Conservation (phyloP, 2,113 vertebrate species). For the Gymnobelideus leadbeateri region DNA sequence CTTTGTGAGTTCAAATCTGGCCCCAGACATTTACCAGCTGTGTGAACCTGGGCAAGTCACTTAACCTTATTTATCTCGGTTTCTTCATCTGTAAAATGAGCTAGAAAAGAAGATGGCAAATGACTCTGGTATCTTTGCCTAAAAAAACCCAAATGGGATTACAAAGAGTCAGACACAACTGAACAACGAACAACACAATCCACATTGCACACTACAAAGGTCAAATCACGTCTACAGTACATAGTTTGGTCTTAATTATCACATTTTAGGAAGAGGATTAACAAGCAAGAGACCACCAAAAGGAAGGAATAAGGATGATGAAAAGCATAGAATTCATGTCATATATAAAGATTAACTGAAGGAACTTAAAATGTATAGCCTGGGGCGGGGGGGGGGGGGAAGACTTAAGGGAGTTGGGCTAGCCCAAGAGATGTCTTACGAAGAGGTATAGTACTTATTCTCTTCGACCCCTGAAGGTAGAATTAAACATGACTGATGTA, state of each 20-base stretch:
- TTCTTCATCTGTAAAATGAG: too few relatives aligned
- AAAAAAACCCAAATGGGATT: too few relatives aligned
- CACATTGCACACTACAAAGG: neutral
- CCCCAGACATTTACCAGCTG: too few relatives aligned
- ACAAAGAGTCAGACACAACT: too few relatives aligned
- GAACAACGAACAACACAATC: neutral
- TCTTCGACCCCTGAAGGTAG: neutral
- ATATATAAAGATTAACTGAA: neutral
- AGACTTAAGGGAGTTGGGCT: neutral
- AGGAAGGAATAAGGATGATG: neutral
- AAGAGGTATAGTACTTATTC: neutral
- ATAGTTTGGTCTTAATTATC: neutral
- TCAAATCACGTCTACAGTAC: neutral
- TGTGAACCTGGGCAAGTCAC: too few relatives aligned
- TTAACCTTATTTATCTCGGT: too few relatives aligned
- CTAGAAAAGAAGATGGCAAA: too few relatives aligned
- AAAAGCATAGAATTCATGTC: neutral
- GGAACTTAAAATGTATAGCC: neutral
- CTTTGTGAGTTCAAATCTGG: too few relatives aligned
- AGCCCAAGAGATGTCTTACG: neutral
- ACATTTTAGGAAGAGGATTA: neutral
- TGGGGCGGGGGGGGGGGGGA: too few relatives aligned
- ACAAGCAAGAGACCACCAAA: neutral
- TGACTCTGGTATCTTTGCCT: too few relatives aligned
- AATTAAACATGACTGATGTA: neutral